Conservation (phyloP, 2,888 invertebrate species). For the Drosophila kokeensis region DNA sequence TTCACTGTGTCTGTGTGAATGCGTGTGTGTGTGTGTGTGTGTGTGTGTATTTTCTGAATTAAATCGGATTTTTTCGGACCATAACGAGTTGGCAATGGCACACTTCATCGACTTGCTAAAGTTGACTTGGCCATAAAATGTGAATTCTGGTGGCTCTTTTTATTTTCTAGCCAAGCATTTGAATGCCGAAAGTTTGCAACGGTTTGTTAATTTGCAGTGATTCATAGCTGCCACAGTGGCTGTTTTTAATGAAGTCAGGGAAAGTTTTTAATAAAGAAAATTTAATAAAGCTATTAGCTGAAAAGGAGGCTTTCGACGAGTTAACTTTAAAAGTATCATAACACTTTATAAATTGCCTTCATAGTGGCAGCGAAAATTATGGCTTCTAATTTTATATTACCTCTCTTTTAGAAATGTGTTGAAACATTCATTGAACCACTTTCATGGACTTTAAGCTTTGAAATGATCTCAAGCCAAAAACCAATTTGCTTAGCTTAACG, state of each 20-base stretch:
- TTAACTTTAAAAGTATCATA: background rate
- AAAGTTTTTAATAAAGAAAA: conserved; percentile 8
- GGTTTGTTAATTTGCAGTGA: conserved; percentile 9
- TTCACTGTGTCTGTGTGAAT: background rate
- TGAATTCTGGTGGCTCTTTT: background rate
- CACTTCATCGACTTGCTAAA: conserved; percentile 28
- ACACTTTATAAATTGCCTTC: background rate
- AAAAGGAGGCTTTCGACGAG: background rate
- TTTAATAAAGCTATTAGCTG: conserved; percentile 4
- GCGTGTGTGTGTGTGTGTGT: background rate
- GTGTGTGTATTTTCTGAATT: conserved; percentile 4
- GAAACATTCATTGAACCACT: background rate
- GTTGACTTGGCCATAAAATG: conserved; percentile 13
- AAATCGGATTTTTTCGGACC: conserved; percentile 5
- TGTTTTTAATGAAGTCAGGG: conserved; percentile 13
- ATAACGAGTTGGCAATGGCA: conserved; percentile 17
- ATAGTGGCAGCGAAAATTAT: background rate
- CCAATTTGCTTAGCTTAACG: background rate
- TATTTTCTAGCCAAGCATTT: conserved; percentile 10
- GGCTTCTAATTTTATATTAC: background rate
- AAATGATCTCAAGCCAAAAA: conserved; percentile 8
- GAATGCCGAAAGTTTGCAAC: conserved; percentile 26
- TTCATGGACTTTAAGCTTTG: background rate
- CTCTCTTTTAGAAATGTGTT: background rate
- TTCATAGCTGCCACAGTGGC: conserved; percentile 13